A percentile compares a stretch with the other conserved stretches of the same genome.
These are phyloP conservation scores for Syngnathus acus DNA, from an alignment of 2,797 vertebrate species.

Conservation along the genomic window DNA sequence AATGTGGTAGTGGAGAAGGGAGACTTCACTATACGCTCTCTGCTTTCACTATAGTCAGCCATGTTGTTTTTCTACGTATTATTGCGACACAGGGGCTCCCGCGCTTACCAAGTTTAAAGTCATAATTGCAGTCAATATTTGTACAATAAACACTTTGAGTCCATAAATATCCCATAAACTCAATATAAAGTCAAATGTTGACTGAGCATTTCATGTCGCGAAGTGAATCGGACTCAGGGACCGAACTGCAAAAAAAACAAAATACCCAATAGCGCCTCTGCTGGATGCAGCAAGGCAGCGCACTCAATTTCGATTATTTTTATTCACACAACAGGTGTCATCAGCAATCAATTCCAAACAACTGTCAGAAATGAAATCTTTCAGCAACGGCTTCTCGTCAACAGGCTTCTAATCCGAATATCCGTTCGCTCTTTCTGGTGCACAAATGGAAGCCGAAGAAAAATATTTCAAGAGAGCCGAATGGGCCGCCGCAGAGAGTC, in stretches of 20 bases:
- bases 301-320: background rate
- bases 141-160: background rate
- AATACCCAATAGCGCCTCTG: background rate
- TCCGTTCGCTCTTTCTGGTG: background rate
- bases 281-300: background rate
- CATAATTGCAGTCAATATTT: background rate
- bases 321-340: background rate
- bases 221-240: background rate
- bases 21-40: background rate
- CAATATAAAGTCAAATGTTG: no score
- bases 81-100: background rate
- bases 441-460: constrained; percentile 12
- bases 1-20: constrained; percentile 3
- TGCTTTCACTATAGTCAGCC: background rate
- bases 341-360: background rate
- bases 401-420: background rate
- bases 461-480: constrained; percentile 15
- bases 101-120: background rate
- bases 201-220: no score
- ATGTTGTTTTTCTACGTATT: background rate
- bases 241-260: background rate
- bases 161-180: background rate
- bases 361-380: background rate
- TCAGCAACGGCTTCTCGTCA: background rate
- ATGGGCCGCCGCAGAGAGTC: constrained; percentile 33